Conservation (phyloP, 2,797 vertebrate species). For the Australoheros facetus region DNA sequence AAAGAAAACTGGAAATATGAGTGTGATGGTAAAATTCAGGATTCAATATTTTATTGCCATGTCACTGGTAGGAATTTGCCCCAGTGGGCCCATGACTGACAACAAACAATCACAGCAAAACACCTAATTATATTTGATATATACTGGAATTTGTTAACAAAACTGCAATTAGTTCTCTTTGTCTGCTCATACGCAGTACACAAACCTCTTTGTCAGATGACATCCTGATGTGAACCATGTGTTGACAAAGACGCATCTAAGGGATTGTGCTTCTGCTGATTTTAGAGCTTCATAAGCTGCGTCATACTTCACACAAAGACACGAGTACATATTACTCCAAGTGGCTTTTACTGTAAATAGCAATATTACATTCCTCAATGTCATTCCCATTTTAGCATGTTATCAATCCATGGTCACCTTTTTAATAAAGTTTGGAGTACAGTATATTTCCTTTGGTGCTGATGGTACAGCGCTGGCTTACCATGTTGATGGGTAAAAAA, state of each 20-base stretch:
- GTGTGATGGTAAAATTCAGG: background rate
- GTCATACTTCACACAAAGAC: background rate
- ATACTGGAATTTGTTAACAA: slow-evolving; percentile 7
- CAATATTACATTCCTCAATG: background rate
- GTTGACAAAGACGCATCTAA: background rate
- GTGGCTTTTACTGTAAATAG: background rate
- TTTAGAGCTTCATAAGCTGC: background rate
- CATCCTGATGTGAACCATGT: slow-evolving; percentile 10
- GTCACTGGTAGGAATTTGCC: background rate
- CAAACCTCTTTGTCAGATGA: background rate
- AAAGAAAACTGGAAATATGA: background rate
- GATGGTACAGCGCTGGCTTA: background rate
- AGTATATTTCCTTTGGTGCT: background rate
- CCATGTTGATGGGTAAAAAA: background rate
- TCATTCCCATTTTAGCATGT: background rate
- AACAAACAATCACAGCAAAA: background rate
- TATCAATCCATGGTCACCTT: slow-evolving; percentile 4
- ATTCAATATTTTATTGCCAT: background rate
- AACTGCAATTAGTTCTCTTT: slow-evolving; percentile 24
- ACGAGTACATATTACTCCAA: background rate
- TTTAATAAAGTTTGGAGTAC: slow-evolving; percentile 13
- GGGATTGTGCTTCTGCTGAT: background rate
- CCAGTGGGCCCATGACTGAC: background rate
- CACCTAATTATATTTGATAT: background rate
- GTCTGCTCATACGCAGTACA: background rate